Base-by-base conservation (phyloP, 2,797 vertebrate species). In the Chaetodon trifasciatus region DNA sequence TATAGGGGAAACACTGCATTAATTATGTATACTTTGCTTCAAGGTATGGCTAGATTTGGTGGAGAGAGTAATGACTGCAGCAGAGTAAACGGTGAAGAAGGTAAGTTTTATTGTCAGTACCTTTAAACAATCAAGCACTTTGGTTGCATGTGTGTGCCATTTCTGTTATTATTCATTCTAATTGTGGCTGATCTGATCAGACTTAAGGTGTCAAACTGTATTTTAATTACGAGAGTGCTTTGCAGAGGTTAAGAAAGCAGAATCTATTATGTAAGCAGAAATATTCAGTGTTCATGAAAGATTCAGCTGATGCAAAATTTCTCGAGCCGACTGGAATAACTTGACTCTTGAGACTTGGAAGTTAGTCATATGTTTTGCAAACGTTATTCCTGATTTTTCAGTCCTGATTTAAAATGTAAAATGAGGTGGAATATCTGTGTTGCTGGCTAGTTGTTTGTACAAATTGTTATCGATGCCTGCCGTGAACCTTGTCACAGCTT, bases 11-110 rank as follows among this genome's bases (percentile, higher is more conserved):
- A 32, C 28, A 32, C 28, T 32, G 28, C 28, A 32, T 32, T 32
- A 32, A 92, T 94, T 92, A 93, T 93, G 90, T 87, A 91, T 92
- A 76, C 58, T 61, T 84, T 78, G 82, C 90, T 92, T 86, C 77
- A 82, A 89, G 89, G 84, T 86, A 87, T 67, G 39, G 68, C 78
- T 81, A 37, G 69, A 81, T 82, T 86, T 84, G 85, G 69, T 70
- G 63, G 79, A 76, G 23, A 69, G 62, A 74, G 55, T 53, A 71
- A 46, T 50, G 58, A 79, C 17, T 69, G 35, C 78, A 47, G 42
- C 67, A 63, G 50, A 70, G 63, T 86, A 85, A 90, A 86, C 40
- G 70, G 53, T 63, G 24, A 44, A 72, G 64, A 70, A 63, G 19
- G 79, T 69, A 46, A 52, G 58, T 49, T 63, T 56, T 60, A 53